These are phyloP conservation scores for Xylota sylvarum DNA, from an alignment of 2,888 invertebrate species.

Conservation along the genomic window DNA sequence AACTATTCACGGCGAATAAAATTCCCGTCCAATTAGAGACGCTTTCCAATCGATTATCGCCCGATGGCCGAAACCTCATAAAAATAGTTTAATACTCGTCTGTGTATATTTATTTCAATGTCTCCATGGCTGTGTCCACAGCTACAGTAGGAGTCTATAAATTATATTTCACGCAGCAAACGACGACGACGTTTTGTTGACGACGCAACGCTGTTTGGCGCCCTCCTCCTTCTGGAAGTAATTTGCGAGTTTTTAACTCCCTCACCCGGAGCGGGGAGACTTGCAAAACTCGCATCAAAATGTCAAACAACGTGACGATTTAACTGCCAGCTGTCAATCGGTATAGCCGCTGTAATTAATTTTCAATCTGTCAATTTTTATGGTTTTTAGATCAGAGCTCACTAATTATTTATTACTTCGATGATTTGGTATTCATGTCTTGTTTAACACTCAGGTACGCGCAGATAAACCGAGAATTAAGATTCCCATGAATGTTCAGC, in stretches of 20 bases:
- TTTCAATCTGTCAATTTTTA: slow-evolving; percentile 67
- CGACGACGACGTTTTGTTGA: slow-evolving; percentile 45
- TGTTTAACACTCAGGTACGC: slow-evolving; percentile 44
- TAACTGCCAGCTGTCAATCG: slow-evolving; percentile 58
- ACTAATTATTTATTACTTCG: slow-evolving; percentile 61
- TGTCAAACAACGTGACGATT: slow-evolving; percentile 52
- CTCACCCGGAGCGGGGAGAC: neutral
- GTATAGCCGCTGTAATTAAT: slow-evolving; percentile 43
- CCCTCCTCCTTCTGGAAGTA: slow-evolving; percentile 4
- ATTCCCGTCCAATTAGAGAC: slow-evolving; percentile 63
- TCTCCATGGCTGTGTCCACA: slow-evolving; percentile 30
- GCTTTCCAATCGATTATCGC: slow-evolving; percentile 67
- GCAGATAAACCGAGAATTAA: slow-evolving; percentile 14
- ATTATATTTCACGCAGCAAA: slow-evolving; percentile 56
- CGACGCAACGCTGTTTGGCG: slow-evolving; percentile 6
- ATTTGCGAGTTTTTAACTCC: slow-evolving; percentile 22
- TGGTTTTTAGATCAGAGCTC: slow-evolving; percentile 62
- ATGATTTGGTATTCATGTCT: slow-evolving; percentile 60
- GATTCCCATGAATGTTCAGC: slow-evolving; percentile 29
- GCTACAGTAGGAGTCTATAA: slow-evolving; percentile 61
- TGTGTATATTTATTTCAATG: slow-evolving; percentile 3
- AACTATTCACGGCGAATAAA: slow-evolving; percentile 61
- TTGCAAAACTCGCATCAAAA: slow-evolving; percentile 29
- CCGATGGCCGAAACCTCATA: slow-evolving; percentile 53
- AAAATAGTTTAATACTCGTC: slow-evolving; percentile 57